A percentile compares a stretch with the other conserved stretches of the same genome.
These are phyloP conservation scores for Hypena proboscidalis DNA, from an alignment of 2,888 invertebrate species.

Conservation along the genomic window DNA sequence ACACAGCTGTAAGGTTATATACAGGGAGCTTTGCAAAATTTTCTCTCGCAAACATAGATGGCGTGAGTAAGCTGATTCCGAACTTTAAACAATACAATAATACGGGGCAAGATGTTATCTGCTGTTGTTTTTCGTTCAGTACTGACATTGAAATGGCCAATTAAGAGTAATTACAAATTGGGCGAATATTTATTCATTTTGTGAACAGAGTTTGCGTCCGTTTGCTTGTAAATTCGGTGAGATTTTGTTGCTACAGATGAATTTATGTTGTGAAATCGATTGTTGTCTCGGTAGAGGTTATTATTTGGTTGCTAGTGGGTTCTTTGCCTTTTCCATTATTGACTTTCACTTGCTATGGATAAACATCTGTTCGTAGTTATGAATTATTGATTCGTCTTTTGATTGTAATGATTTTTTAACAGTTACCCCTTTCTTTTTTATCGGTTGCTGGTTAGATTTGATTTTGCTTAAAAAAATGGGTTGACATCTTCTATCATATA, in stretches of 20 bases:
- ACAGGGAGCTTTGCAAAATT: slow-evolving; percentile 41
- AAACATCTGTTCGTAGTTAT: too few species aligned
- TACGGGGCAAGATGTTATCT: slow-evolving; percentile 23
- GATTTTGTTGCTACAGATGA: slow-evolving; percentile 7
- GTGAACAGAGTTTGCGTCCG: not conserved
- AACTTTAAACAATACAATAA: slow-evolving; percentile 8
- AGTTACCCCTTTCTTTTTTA: too few species aligned
- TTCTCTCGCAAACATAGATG: slow-evolving; percentile 57
- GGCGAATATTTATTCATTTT: not conserved
- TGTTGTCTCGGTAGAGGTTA: slow-evolving; percentile 28
- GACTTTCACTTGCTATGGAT: slow-evolving; percentile 29
- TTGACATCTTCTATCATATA: too few species aligned
- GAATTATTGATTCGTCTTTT: too few species aligned
- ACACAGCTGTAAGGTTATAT: slow-evolving; percentile 41
- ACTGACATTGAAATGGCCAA: slow-evolving; percentile 29
- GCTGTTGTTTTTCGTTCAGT: slow-evolving; percentile 17
- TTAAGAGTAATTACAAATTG: slow-evolving; percentile 21
- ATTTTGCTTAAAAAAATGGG: too few species aligned
- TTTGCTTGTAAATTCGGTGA: not conserved
- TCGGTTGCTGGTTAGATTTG: too few species aligned
- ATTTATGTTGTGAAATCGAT: slow-evolving; percentile 37
- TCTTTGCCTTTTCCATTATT: slow-evolving; percentile 32
- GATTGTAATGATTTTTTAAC: too few species aligned
- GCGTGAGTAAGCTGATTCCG: slow-evolving; percentile 46
- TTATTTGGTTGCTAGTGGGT: slow-evolving; percentile 21